Evolutionary conservation across 2,113 vertebrate genomes (phyloP).

Genomic region (Ancistrus triradiatus): DNA sequence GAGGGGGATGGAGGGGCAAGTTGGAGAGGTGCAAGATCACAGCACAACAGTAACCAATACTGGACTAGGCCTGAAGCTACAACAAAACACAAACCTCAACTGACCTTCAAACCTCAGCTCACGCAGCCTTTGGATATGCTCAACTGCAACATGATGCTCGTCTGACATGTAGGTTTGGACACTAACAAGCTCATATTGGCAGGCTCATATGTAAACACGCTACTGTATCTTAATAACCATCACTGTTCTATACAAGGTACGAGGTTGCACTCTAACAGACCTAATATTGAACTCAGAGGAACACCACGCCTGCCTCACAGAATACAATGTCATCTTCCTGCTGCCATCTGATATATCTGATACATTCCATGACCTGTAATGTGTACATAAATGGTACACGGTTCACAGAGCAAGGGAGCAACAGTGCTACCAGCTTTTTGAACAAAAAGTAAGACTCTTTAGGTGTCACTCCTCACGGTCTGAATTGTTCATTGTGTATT

Average conservation of each 20-base stretch:
- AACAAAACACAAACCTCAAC: neutral
- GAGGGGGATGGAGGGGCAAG: constrained; percentile 1
- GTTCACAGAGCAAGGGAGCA: too few species aligned
- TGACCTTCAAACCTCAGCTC: neutral
- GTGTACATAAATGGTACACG: constrained; percentile 8
- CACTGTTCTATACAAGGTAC: neutral
- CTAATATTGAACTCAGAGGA: constrained; percentile 20
- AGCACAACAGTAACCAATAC: constrained; percentile 28
- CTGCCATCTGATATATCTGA: constrained; percentile 44
- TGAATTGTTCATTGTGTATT: too few species aligned
- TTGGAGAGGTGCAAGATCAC: constrained; percentile 15
- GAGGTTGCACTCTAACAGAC: neutral
- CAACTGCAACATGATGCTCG: too few species aligned
- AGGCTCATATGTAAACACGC: too few species aligned
- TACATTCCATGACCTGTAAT: constrained; percentile 30
- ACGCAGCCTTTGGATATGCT: neutral
- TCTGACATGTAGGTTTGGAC: too few species aligned
- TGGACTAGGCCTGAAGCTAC: neutral
- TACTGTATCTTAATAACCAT: too few species aligned
- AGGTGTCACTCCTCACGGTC: too few species aligned
- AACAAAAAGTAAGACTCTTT: too few species aligned
- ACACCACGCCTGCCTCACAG: constrained; percentile 11
- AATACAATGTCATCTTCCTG: constrained; percentile 44
- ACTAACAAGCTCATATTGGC: too few species aligned
- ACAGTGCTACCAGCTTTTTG: too few species aligned